A percentile compares a stretch with the other conserved stretches of the same genome.
Evolutionary conservation across 2,888 invertebrate species (phyloP).

Genomic region (Caenorhabditis sp.): DNA sequence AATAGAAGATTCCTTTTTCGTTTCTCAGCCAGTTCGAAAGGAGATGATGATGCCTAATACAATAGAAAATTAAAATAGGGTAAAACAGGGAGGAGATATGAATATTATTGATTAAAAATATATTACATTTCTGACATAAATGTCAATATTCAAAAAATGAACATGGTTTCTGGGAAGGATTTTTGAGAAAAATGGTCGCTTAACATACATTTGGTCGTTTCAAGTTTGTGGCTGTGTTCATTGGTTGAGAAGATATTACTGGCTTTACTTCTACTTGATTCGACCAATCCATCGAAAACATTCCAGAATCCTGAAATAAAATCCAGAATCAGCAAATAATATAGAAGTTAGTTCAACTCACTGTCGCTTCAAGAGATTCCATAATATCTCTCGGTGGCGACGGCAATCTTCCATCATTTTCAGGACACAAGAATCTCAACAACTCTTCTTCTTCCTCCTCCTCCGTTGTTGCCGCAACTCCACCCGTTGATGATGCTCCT

Average conservation of each 20-base stretch:
- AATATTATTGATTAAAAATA: neutral
- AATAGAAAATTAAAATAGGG: neutral
- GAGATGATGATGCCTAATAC: neutral
- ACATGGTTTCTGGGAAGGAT: too few species aligned
- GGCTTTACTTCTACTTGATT: neutral
- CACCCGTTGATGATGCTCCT: neutral
- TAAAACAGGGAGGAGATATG: neutral
- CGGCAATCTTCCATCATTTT: constrained; percentile 11
- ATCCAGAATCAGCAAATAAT: neutral
- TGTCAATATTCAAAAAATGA: too few species aligned
- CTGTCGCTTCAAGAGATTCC: constrained; percentile 34
- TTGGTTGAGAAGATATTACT: neutral
- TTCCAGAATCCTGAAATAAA: constrained; percentile 7
- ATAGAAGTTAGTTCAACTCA: neutral
- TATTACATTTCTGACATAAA: too few species aligned
- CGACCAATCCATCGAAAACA: constrained; percentile 18
- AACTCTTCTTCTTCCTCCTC: constrained; percentile 49
- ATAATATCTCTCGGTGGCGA: constrained; percentile 42
- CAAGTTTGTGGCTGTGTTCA: neutral
- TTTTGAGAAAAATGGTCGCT: neutral
- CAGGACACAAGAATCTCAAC: constrained; percentile 2
- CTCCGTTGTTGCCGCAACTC: constrained; percentile 20
- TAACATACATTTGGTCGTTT: neutral
- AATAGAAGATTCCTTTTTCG: constrained; percentile 48
- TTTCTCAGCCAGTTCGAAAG: constrained; percentile 11